Evolutionary conservation across 1,140 invertebrate species (phyloP).

Genomic region (Drosophila kanapiae): DNA sequence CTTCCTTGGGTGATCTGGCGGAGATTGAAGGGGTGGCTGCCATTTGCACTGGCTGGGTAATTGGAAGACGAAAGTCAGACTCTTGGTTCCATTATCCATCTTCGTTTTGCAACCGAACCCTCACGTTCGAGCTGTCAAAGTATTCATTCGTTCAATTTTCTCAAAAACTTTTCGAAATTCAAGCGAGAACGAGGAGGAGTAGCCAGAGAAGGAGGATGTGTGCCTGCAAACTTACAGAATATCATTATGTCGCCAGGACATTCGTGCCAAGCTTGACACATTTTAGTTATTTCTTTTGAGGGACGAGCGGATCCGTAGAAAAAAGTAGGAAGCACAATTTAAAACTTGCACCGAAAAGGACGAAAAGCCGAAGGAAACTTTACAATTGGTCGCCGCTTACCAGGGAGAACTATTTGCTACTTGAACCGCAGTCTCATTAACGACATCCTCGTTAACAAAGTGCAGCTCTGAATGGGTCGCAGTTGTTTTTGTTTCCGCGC

Average conservation of each 20-base stretch:
- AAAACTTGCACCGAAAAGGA: conserved; percentile 14
- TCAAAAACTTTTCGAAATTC: conserved; percentile 47
- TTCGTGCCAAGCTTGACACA: conserved; percentile 6
- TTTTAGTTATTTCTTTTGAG: conserved; percentile 17
- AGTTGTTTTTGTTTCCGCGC: conserved; percentile 39
- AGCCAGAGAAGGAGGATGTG: conserved; percentile 1
- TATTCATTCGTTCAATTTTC: conserved; percentile 44
- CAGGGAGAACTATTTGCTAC: conserved; percentile 33
- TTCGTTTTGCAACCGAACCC: conserved; percentile 13
- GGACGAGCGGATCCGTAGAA: neutral
- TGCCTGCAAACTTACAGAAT: conserved; percentile 41
- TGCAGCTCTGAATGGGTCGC: conserved; percentile 45
- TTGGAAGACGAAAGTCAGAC: neutral
- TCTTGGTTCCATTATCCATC: conserved; percentile 14
- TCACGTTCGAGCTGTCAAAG: conserved; percentile 50
- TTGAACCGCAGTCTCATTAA: conserved; percentile 50
- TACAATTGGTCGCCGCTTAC: conserved; percentile 19
- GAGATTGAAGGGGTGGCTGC: neutral
- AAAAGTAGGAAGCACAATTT: conserved; percentile 1
- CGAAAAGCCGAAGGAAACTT: conserved; percentile 8
- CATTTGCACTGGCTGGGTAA: neutral
- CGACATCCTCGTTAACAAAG: conserved; percentile 56
- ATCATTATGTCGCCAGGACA: conserved; percentile 35
- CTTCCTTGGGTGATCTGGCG: neutral
- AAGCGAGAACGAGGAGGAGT: neutral